Evolutionary conservation across 2,113 vertebrate species (phyloP), one percentile per base, ranked within the genome.

Genomic region (Phaethornis superciliosus): DNA sequence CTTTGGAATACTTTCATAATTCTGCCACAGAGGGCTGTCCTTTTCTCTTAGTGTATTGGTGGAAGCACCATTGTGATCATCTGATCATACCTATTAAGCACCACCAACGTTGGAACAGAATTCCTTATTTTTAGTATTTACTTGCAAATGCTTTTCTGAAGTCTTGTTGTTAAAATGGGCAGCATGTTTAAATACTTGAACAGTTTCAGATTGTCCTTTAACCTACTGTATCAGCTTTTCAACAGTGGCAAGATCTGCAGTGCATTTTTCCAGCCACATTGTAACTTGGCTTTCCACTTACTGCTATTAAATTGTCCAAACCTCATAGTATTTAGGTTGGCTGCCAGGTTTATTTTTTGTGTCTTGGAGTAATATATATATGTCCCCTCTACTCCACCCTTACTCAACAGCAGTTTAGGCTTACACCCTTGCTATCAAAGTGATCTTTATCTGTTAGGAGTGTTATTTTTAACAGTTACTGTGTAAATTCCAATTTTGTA

Each of bases 401-500:
- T 76, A 59, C 32, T 40, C 44, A 85, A 55, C 63, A 64, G 5
- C 26, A 35, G 83, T 93, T 93, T 47, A 60, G 44, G 20, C 67
- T 49, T 60, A 69, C 47, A 67, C 44, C n/a, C 67, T 88, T 71
- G 51, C 33, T 93, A 40, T 67, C 19, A 15, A 89, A 77, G 17
- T 1, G 3, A 44, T 68, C 5, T 9, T 68, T 94, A 91, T 81
- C 78, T 91, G 37, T 44, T n/a, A 11, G 4, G 32, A 74, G 30
- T 62, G 40, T 83, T 85, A 77, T 64, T 91, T 94, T 92, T 75
- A 95, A 85, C 79, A 93, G 68, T 60, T 91, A 21, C 51, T 78
- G 12, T 77, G 30, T 55, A 87, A 85, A 85, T 89, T 7, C 40
- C 59, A 47, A 30, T 65, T 77, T 15, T 32, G 7, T 21, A 8